phyloP scores from a whole-genome alignment of 2,797 vertebrate species.

The Carcharodon carcharias region DNA sequence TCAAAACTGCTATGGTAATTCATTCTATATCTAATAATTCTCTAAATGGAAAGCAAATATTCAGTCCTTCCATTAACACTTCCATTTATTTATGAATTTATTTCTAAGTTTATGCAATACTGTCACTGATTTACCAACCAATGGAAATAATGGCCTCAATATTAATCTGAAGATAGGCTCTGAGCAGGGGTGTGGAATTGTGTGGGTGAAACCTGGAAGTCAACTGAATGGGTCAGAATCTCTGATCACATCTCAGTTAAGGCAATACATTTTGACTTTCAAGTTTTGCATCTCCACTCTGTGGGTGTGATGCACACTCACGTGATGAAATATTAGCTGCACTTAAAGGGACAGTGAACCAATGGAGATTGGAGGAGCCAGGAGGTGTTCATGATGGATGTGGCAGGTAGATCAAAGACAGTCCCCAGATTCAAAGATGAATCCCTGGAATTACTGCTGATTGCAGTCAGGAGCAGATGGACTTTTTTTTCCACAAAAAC shows the following conservation, averaged over 20 bases:
- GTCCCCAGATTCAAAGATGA: background rate
- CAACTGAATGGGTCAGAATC: background rate
- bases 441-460: background rate
- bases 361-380: background rate
- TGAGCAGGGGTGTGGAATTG: background rate
- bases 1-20: background rate
- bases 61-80: background rate
- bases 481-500: background rate
- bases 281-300: background rate
- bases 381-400: background rate
- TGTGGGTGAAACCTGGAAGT: background rate
- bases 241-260: background rate
- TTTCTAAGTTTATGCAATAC: background rate
- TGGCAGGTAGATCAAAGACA: background rate
- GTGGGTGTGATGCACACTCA: background rate
- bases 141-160: background rate
- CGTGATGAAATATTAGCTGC: background rate
- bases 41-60: background rate
- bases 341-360: background rate
- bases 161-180: background rate
- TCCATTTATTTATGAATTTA: background rate
- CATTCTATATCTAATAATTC: background rate
- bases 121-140: background rate
- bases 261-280: background rate
- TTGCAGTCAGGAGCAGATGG: background rate